These are phyloP conservation scores for Thunnus thynnus DNA, from an alignment of 2,113 vertebrate genomes.

Conservation along the genomic window DNA sequence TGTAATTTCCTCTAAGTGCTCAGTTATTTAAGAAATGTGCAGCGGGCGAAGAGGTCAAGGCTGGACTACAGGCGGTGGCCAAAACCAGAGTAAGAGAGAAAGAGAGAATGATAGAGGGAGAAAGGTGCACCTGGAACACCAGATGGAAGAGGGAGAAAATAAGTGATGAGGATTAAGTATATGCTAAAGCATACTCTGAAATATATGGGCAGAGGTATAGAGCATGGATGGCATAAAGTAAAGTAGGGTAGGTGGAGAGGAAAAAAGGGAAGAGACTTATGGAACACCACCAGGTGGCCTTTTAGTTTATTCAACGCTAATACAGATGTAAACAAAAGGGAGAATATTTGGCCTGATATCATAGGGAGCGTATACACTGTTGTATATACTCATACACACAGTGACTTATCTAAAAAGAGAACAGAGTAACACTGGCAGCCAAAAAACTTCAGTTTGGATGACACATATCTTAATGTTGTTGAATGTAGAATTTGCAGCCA, in stretches of 20 bases:
- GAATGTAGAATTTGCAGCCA: conserved; percentile 31
- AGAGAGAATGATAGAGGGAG: conserved; percentile 49
- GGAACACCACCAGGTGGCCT: conserved; percentile 63
- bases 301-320: conserved; percentile 71
- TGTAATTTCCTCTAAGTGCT: conserved; percentile 87
- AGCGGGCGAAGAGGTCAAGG: conserved; percentile 81
- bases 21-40: conserved; percentile 86
- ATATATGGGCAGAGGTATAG: neutral
- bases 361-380: neutral
- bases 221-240: neutral
- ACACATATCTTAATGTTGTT: conserved; percentile 42
- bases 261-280: conserved; percentile 1
- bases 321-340: conserved; percentile 52
- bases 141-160: conserved; percentile 34
- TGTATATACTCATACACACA: conserved; percentile 18
- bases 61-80: conserved; percentile 68
- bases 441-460: conserved; percentile 33
- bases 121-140: conserved; percentile 53
- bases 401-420: conserved; percentile 29
- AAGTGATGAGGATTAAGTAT: conserved; percentile 34
- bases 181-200: conserved; percentile 32
- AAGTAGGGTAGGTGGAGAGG: conserved; percentile 4
- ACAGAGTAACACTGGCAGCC: conserved; percentile 16
- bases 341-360: conserved; percentile 18
- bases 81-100: conserved; percentile 38